phyloP scores from a whole-genome alignment of 2,888 invertebrate genomes.

The Watsonalla binaria region DNA sequence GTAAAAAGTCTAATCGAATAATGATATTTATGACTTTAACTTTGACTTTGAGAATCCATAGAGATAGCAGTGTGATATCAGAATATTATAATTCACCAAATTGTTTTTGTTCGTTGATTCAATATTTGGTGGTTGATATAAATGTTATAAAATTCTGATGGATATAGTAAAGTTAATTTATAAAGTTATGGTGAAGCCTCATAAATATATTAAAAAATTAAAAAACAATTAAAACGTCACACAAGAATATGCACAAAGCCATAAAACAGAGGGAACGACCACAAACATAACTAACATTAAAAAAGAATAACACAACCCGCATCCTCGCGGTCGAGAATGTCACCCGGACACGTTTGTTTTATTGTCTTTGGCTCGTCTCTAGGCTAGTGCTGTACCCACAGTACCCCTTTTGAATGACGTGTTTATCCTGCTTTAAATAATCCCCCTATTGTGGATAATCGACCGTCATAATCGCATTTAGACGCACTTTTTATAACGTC shows the following conservation, averaged over 20 bases:
- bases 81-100: too few relatives aligned
- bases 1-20: too few relatives aligned
- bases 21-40: too few relatives aligned
- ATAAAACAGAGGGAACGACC: background rate
- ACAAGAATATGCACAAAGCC: background rate
- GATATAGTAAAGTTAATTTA: too few relatives aligned
- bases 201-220: background rate
- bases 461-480: conserved; percentile 25
- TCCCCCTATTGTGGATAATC: conserved; percentile 25
- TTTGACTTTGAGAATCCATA: too few relatives aligned
- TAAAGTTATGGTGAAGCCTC: too few relatives aligned
- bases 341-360: conserved; percentile 52
- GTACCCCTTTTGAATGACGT: conserved; percentile 12
- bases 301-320: conserved; percentile 10
- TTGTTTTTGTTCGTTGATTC: too few relatives aligned
- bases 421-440: conserved; percentile 13
- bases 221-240: background rate
- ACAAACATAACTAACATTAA: conserved; percentile 9
- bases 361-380: conserved; percentile 49
- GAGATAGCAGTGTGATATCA: too few relatives aligned
- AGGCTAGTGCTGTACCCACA: conserved; percentile 11
- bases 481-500: conserved; percentile 14
- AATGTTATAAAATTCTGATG: too few relatives aligned
- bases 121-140: too few relatives aligned
- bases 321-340: conserved; percentile 11